Evolutionary conservation across 2,113 vertebrate species (phyloP), one percentile per base, ranked within the genome.

Genomic region (Gila orcuttii): DNA sequence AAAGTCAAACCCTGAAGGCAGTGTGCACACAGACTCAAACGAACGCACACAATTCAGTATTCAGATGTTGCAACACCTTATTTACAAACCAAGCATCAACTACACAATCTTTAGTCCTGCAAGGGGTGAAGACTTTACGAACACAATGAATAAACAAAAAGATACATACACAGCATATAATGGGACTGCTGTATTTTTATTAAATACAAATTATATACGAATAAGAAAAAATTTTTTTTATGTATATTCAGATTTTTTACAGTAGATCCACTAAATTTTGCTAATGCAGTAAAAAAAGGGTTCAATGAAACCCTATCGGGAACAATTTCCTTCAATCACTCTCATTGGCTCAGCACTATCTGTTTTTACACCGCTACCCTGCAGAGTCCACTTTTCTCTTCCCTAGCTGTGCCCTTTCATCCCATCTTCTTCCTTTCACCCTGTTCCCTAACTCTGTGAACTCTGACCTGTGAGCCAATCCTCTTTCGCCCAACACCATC

Each of bases 381-480:
- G 78, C 55, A 19, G 52, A 86, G 69, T 60, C 59, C 33, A n/a
- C 59, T 64, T 73, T 82, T 39, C 59, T 77, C 76, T 81, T 82
- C 82, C 71, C 73, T 74, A 73, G 69, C 83, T 85, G 79, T 68
- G 39, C 80, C 52, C 71, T 85, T 89, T 85, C 69, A 85, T 74
- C 28, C 79, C 62, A 79, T 85, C 79, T 79, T 55, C 62, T 66
- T 81, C 80, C 42, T 84, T 71, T 69, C 88, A 87, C 88, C 73
- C 76, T 47, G 84, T 87, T 83, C 79, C 77, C 88, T 78, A 87
- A 85, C 85, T 73, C 71, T 0, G 12, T 73, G 88, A 87, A 71
- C 88, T 85, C 83, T 87, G 88, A 89, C 88, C 86, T 59, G 36
- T 39, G 79, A 83, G 86, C 77, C 79, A 83, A 77, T 68, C 79